Evolutionary conservation across 2,113 vertebrate species (phyloP), one percentile per base, ranked within the genome.

Genomic region (Meleagris gallopavo): DNA sequence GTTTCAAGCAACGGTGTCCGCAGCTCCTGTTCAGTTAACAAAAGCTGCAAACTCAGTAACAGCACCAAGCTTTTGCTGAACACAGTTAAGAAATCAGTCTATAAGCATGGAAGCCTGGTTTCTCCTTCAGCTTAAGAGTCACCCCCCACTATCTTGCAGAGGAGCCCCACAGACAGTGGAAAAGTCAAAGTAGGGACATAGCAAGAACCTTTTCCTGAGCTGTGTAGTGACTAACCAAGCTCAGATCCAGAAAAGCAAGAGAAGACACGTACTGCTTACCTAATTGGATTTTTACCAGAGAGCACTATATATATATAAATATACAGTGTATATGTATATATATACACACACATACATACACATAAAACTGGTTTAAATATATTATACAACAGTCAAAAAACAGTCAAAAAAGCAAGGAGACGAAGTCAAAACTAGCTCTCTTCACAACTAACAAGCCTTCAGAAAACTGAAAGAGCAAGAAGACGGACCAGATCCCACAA

Each of bases 11-110:
- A 85, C 32, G 74, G n/a, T n/a, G 74, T 21, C 67, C 57, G 9
- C 38, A 93, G 18, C 9, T 60, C 36, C 11, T 78, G 10, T 15
- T 94, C 40, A 54, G 29, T 40, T 86, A 62, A 8, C 52, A 55
- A 74, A 81, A 93, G 11, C 21, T 24, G 65, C 0, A 0, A 11
- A 52, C 1, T 2, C 8, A 70, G 30, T 24, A 67, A 34, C 73
- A 70, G 30, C 24, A 67, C n/a, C 73, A 86, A 38, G 64, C 17
- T 89, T 86, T 0, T 3, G 13, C 55, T 21, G 4, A 83, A 61
- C 10, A 21, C 1, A 24, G 57, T 41, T 50, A 83, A 57, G 21
- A 38, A 55, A 81, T 48, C 24, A n/a, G 45, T 11, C 13, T 74
- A 74, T 38, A 65, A 58, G 27, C 24, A 36, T 50, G 34, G 27